phyloP scores from a whole-genome alignment of 2,113 vertebrate genomes.

The Odontophorus gujanensis region DNA sequence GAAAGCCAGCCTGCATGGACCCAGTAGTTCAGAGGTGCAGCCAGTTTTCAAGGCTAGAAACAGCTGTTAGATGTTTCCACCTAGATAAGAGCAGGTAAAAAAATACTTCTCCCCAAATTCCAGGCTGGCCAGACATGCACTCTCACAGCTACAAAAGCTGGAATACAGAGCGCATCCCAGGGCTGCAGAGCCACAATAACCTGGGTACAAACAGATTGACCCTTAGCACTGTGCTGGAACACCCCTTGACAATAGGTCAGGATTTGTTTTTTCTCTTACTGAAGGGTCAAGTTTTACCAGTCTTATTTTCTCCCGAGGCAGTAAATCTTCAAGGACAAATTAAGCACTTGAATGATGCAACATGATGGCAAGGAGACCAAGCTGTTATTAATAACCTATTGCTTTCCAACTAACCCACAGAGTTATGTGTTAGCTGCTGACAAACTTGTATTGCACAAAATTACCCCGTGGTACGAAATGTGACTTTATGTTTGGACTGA shows the following conservation, averaged over 20 bases:
- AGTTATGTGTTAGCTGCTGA: not conserved
- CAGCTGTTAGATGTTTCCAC: not conserved
- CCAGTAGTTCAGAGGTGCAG: not conserved
- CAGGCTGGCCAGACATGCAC: not conserved
- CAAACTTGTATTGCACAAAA: not conserved
- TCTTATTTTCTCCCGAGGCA: not conserved
- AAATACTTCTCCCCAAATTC: not conserved
- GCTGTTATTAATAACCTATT: not conserved
- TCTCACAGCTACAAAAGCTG: not conserved
- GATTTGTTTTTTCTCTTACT: not conserved
- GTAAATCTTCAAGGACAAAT: not conserved
- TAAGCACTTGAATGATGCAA: not conserved
- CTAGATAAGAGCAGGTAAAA: not conserved
- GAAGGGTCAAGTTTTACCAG: not conserved
- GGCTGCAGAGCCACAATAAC: accelerated
- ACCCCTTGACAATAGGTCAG: not conserved
- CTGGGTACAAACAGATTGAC: not conserved
- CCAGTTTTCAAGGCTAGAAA: not conserved
- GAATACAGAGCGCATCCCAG: no score
- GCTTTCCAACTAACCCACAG: not conserved
- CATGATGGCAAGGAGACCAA: not conserved
- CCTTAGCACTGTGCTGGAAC: not conserved
- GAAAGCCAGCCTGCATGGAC: not conserved
- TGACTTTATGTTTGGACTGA: not conserved
- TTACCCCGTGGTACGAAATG: not conserved